Evolutionary conservation across 2,113 vertebrate species (phyloP), one percentile per base, ranked within the genome.

Genomic region (Uria lomvia): DNA sequence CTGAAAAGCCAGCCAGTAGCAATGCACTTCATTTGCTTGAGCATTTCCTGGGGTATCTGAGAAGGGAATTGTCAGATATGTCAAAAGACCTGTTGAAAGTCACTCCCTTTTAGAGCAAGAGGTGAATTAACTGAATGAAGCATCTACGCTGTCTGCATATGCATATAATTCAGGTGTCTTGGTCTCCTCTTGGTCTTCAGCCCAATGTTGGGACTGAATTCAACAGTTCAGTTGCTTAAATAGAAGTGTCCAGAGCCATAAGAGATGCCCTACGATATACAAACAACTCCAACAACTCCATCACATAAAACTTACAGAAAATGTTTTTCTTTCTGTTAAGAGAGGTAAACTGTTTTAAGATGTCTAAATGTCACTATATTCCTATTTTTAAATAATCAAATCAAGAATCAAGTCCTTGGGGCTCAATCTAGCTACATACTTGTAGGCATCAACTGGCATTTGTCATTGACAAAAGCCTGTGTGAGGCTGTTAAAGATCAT

Each of bases 361-460:
- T 6, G 11, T 22, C 17, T 67, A 76, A 80, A 42, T 56, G 42
- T 15, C 40, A 78, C 30, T 43, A 19, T 74, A 36, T 66, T 38
- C 7, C 32, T 85, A 9, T 58, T 42, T 85, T 81, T 66, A 55
- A 81, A 70, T 36, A 73, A 76, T 34, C 5, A 55, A 36, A 63
- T 49, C 21, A 74, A 50, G 16, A 82, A 50, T 32, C 0, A 0
- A 63, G 14, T 70, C 43, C 12, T 50, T 66, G 15, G 5, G 15
- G 11, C 47, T 89, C 42, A 66, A 7, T 71, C 34, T 63, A 81
- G 9, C 19, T 66, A 12, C 34, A 36, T 47, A 8, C 22, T 27
- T 47, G 8, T 45, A 68, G 32, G 59, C 30, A 40, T 63, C 12
- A 68, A 30, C n/a, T 36, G 26, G 7, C 26, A 56, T 36, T 55